A percentile compares a stretch with the other conserved stretches of the same genome.
These are phyloP conservation scores for Octomys mimax DNA, from an alignment of 2,797 vertebrate genomes.

Conservation along the genomic window DNA sequence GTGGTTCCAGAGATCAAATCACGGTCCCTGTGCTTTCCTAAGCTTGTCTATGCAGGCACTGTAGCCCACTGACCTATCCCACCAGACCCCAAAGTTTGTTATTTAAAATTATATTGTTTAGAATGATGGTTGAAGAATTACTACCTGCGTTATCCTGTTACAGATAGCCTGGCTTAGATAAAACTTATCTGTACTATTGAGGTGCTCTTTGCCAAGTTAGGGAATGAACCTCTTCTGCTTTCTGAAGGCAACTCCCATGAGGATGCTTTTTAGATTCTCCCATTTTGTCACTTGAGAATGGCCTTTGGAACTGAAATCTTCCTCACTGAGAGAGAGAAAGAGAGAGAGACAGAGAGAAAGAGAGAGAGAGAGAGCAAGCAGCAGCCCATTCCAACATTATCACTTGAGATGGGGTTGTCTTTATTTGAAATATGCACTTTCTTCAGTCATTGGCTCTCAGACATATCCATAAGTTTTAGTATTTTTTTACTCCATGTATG, in stretches of 20 bases:
- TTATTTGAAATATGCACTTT: not conserved
- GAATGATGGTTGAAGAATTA: not conserved
- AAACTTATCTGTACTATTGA: not conserved
- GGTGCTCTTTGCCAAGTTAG: not conserved
- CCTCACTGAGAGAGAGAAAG: not conserved
- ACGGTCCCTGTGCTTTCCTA: too few species aligned
- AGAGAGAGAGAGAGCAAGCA: not conserved
- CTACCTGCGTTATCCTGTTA: not conserved
- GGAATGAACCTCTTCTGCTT: not conserved
- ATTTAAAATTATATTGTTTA: not conserved
- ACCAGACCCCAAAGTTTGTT: not conserved
- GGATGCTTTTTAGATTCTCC: not conserved
- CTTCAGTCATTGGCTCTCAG: rapidly evolving
- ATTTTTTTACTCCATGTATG: not conserved
- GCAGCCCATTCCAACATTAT: not conserved
- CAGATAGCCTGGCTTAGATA: not conserved
- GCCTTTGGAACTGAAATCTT: not conserved
- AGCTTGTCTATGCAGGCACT: too few species aligned
- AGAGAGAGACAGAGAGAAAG: too few species aligned
- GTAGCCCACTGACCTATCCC: too few species aligned
- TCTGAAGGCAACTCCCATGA: not conserved
- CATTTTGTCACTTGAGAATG: not conserved
- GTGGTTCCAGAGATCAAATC: too few species aligned
- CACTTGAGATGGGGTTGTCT: not conserved
- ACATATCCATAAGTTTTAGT: not conserved